Evolutionary conservation across 2,797 vertebrate species (phyloP), one percentile per base, ranked within the genome.

Genomic region (Neosilurus mollespiculum): DNA sequence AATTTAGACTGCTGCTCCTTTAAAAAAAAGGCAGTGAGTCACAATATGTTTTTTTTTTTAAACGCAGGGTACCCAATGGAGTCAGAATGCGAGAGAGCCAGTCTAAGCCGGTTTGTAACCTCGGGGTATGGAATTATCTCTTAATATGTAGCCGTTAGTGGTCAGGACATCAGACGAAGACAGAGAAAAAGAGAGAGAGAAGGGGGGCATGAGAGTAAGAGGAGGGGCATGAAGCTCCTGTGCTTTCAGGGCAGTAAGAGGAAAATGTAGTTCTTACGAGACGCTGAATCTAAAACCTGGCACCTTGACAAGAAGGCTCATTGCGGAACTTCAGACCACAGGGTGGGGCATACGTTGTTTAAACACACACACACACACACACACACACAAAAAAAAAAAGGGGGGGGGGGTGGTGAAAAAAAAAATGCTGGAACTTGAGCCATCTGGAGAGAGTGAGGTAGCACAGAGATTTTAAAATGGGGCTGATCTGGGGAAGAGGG

Each of bases 21-120:
- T 95, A 95, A 95, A 93, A 94, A 72, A 59, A 15, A 75, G 73
- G 10, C 89, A 88, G 61, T 54, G 80, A 92, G 90, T 92, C 85
- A 84, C 88, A 89, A 90, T 93, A 86, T 87, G 82, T 81, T 84
- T 73, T 87, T 84, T 87, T 84, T 58, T 72, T 72, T 93, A 92
- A 92, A 94, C 93, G 91, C 92, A 94, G 91, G 87, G 95, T 96
- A 93, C 94, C 90, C 92, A 92, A 93, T 90, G 83, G 90, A 94
- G 94, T 89, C 89, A 90, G 90, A 93, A 93, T 24, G 92, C 87
- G 72, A 83, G 90, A 89, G 90, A 96, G 93, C 96, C 94, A 94
- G 96, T 96, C 92, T 93, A 91, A 96, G 93, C 95, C 92, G 93
- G 96, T 96, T 96, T 96, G 93, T 93, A 96, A 96, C 95, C 95